phyloP scores from a whole-genome alignment of 2,888 invertebrate genomes.

The Steinernema scapterisci region DNA sequence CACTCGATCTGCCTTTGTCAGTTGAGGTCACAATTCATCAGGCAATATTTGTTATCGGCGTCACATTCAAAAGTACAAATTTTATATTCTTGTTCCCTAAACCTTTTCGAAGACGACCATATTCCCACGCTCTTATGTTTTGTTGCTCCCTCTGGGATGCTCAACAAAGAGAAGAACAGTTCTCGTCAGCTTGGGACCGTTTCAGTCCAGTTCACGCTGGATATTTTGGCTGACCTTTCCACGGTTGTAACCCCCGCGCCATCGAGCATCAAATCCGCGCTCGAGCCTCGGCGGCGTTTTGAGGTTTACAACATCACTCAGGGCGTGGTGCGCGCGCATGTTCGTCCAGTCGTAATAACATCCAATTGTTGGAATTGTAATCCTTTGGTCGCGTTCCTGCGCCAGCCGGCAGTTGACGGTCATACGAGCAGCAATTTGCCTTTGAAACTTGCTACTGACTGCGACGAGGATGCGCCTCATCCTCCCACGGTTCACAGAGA shows the following conservation, averaged over 20 bases:
- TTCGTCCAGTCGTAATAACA: slow-evolving; percentile 29
- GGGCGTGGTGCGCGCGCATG: slow-evolving; percentile 17
- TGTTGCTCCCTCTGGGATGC: background rate
- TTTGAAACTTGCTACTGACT: background rate
- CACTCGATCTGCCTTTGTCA: background rate
- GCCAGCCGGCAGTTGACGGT: slow-evolving; percentile 9
- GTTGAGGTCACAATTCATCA: background rate
- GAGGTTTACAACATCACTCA: slow-evolving; percentile 9
- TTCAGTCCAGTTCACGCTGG: background rate
- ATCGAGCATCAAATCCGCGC: background rate
- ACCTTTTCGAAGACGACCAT: background rate
- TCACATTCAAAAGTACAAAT: background rate
- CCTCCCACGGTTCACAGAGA: background rate
- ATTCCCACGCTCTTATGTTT: background rate
- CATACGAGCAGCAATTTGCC: background rate
- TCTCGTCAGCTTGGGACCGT: background rate
- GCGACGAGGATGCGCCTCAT: background rate
- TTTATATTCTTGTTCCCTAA: too few relatives aligned
- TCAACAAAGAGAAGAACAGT: background rate
- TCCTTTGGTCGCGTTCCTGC: slow-evolving; percentile 15
- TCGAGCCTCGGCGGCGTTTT: background rate
- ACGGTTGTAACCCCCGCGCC: background rate
- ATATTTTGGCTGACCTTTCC: slow-evolving; percentile 2
- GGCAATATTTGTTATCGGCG: background rate
- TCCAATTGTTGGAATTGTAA: slow-evolving; percentile 32